Percentiles rank a stretch among this genome's conserved stretches.
Evolutionary conservation across 2,888 invertebrate species (phyloP).

Genomic region (Phyllotreta cruciferae): DNA sequence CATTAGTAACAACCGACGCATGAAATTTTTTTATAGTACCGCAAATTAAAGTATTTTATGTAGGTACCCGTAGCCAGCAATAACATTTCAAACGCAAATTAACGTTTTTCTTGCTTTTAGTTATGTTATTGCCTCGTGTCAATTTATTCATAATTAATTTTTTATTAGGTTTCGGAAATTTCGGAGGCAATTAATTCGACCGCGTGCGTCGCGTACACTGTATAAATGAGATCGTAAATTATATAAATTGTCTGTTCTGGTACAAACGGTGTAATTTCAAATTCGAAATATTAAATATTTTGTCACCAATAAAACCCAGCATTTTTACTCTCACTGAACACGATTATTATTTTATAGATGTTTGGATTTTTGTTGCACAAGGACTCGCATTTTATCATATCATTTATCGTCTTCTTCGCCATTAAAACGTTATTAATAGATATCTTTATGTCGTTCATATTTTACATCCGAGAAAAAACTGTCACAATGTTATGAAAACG

Average conservation of each 20-base stretch:
- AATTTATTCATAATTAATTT: constrained; percentile 30
- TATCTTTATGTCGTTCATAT: background rate
- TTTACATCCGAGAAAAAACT: background rate
- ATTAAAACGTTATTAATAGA: too few relatives aligned
- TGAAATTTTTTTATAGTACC: constrained; percentile 24
- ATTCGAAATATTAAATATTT: too few relatives aligned
- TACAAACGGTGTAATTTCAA: too few relatives aligned
- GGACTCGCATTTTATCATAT: too few relatives aligned
- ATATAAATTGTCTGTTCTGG: too few relatives aligned
- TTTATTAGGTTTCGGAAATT: constrained; percentile 10
- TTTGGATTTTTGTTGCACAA: too few relatives aligned
- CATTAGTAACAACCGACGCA: constrained; percentile 36
- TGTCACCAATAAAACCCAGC: too few relatives aligned
- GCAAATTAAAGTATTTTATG: constrained; percentile 35
- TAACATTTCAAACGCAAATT: constrained; percentile 34
- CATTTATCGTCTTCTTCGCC: too few relatives aligned
- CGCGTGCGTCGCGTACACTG: too few relatives aligned
- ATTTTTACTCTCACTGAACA: too few relatives aligned
- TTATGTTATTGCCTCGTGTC: constrained; percentile 27
- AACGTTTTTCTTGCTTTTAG: constrained; percentile 13
- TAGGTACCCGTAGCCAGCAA: constrained; percentile 37
- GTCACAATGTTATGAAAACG: constrained; percentile 9
- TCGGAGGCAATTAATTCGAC: constrained; percentile 1
- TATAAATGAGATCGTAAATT: too few relatives aligned
- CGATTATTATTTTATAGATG: too few relatives aligned